phyloP scores from a whole-genome alignment of 1,140 invertebrate genomes.

The Aphaenogaster ashmeadi region DNA sequence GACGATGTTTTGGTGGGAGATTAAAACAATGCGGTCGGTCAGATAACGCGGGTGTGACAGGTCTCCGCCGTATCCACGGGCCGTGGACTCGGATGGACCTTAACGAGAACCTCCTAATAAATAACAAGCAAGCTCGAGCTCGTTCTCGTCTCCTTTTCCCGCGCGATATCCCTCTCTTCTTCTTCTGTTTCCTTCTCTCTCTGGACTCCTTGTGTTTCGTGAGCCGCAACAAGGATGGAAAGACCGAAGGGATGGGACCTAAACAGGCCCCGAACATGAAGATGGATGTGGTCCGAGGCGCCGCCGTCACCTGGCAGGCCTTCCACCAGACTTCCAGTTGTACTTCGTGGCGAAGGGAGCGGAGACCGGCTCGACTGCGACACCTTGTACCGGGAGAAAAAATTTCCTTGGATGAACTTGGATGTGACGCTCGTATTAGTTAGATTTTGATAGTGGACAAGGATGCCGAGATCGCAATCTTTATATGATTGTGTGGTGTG shows the following conservation, averaged over 20 bases:
- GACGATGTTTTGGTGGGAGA: constrained; percentile 71
- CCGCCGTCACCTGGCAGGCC: constrained; percentile 84
- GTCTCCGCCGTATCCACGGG: constrained; percentile 69
- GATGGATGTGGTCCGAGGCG: constrained; percentile 86
- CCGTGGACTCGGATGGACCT: constrained; percentile 74
- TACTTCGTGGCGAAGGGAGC: constrained; percentile 17
- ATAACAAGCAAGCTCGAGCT: constrained; percentile 79
- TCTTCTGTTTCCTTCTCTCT: background rate
- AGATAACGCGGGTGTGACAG: constrained; percentile 82
- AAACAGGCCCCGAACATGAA: constrained; percentile 75
- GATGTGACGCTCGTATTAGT: constrained; percentile 1
- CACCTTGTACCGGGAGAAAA: constrained; percentile 55
- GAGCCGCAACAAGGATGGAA: constrained; percentile 61
- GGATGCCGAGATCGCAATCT: background rate
- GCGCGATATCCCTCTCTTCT: constrained; percentile 12
- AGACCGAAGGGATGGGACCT: constrained; percentile 70
- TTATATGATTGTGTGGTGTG: background rate
- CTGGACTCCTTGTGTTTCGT: constrained; percentile 61
- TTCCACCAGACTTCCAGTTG: constrained; percentile 79
- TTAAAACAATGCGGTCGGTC: constrained; percentile 80
- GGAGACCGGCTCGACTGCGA: constrained; percentile 19
- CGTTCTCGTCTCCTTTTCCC: constrained; percentile 56
- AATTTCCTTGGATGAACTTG: background rate
- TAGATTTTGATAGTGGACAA: background rate
- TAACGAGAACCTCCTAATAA: constrained; percentile 84